phyloP scores from a whole-genome alignment of 2,113 vertebrate genomes.

The Cyprinodon brontotheroides region DNA sequence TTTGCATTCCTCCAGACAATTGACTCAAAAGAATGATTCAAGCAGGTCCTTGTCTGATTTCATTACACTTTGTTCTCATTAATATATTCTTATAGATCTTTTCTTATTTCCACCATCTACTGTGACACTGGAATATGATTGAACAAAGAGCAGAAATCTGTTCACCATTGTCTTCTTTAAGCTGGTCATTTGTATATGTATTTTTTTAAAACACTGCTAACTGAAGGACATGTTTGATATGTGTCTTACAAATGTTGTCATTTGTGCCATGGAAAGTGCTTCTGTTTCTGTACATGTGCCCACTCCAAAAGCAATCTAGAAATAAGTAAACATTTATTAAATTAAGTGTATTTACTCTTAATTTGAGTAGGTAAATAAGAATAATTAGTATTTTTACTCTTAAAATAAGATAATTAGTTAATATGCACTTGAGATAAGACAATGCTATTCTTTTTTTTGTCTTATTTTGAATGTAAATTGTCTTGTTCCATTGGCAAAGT shows the following conservation, averaged over 20 bases:
- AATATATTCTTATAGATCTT: not conserved
- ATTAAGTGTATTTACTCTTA: too few relatives aligned
- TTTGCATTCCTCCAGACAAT: conserved; percentile 33
- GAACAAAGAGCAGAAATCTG: conserved; percentile 13
- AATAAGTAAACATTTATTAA: too few relatives aligned
- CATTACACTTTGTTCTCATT: conserved; percentile 7
- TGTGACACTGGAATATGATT: conserved; percentile 12
- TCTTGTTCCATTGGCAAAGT: too few relatives aligned
- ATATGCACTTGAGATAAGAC: too few relatives aligned
- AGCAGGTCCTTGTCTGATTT: conserved; percentile 30
- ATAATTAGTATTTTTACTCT: too few relatives aligned
- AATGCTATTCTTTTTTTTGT: too few relatives aligned
- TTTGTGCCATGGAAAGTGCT: conserved; percentile 14
- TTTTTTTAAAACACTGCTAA: conserved; percentile 20
- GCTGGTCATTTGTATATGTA: not conserved
- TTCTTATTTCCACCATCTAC: conserved; percentile 34
- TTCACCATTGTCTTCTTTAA: conserved; percentile 8
- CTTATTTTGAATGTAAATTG: too few relatives aligned
- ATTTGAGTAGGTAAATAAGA: too few relatives aligned
- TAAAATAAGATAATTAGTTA: too few relatives aligned
- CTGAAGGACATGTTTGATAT: conserved; percentile 44
- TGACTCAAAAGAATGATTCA: conserved; percentile 22
- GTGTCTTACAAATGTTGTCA: conserved; percentile 29
- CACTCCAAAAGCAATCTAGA: conserved; percentile 5
- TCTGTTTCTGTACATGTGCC: conserved; percentile 26